Conservation (phyloP, 2,888 invertebrate genomes). For the Aphrophora alni region DNA sequence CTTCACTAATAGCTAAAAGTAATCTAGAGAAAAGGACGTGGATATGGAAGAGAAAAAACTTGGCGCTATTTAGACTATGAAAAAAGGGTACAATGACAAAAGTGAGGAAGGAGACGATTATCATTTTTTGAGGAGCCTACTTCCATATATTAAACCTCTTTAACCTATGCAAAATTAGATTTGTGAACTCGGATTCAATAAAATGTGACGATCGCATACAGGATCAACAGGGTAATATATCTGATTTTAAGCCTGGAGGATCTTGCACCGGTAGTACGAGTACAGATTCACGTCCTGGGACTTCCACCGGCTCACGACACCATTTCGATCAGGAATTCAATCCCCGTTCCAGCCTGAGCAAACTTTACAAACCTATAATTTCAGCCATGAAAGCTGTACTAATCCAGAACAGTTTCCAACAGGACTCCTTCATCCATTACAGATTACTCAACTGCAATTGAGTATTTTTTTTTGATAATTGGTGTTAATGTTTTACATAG, state of each 20-base stretch:
- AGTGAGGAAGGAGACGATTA: slow-evolving; percentile 6
- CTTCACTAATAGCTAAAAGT: not conserved
- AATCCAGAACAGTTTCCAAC: no score
- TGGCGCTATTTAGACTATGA: slow-evolving; percentile 10
- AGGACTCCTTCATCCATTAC: no score
- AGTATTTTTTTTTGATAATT: no score
- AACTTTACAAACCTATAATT: no score
- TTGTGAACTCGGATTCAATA: not conserved
- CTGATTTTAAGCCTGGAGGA: no score
- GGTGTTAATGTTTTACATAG: no score
- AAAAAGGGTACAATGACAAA: not conserved
- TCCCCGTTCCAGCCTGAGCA: no score
- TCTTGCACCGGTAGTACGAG: no score
- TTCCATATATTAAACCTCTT: slow-evolving; percentile 7
- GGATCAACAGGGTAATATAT: no score
- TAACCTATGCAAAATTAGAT: slow-evolving; percentile 1
- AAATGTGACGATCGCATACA: not conserved
- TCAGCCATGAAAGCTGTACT: no score
- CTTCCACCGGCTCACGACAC: not conserved
- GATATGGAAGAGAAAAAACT: slow-evolving; percentile 2
- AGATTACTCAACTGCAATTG: no score
- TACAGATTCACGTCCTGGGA: not conserved
- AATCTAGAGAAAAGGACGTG: slow-evolving; percentile 2
- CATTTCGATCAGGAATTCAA: no score
- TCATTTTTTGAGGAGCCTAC: slow-evolving; percentile 13